phyloP scores from a whole-genome alignment of 2,113 vertebrate species.

The Cynocephalus volans region DNA sequence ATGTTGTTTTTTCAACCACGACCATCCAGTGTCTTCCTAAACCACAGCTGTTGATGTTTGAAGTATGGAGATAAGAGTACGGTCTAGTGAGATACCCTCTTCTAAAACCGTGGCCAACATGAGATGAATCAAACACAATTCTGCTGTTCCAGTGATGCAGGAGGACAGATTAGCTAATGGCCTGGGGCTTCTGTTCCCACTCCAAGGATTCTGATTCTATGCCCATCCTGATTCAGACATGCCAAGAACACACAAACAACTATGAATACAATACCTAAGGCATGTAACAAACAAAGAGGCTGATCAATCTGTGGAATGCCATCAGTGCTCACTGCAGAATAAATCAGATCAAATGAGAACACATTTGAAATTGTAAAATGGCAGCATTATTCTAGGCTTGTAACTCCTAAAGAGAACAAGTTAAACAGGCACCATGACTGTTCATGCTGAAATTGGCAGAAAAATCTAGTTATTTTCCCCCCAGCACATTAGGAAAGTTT shows the following conservation, averaged over 20 bases:
- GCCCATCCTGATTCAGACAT: conserved; percentile 49
- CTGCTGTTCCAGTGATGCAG: conserved; percentile 65
- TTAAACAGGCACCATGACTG: conserved; percentile 42
- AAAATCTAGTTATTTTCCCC: background rate
- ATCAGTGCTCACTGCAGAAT: conserved; percentile 75
- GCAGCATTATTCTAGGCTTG: conserved; percentile 34
- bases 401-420: conserved; percentile 38
- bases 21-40: background rate
- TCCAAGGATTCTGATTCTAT: conserved; percentile 59
- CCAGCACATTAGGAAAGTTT: background rate
- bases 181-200: conserved; percentile 48
- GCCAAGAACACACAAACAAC: conserved; percentile 58
- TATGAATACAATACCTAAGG: conserved; percentile 31
- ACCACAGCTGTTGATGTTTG: background rate
- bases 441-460: conserved; percentile 25
- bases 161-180: conserved; percentile 53
- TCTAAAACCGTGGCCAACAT: conserved; percentile 70
- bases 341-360: conserved; percentile 81
- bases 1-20: background rate
- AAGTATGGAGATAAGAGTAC: background rate
- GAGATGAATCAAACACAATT: conserved; percentile 57
- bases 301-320: conserved; percentile 65
- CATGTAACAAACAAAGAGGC: conserved; percentile 70
- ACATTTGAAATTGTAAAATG: conserved; percentile 68
- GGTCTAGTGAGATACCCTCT: background rate